Conservation (phyloP, 35 echinoderm and acorn worm species). For the Apostichopus californicus region DNA sequence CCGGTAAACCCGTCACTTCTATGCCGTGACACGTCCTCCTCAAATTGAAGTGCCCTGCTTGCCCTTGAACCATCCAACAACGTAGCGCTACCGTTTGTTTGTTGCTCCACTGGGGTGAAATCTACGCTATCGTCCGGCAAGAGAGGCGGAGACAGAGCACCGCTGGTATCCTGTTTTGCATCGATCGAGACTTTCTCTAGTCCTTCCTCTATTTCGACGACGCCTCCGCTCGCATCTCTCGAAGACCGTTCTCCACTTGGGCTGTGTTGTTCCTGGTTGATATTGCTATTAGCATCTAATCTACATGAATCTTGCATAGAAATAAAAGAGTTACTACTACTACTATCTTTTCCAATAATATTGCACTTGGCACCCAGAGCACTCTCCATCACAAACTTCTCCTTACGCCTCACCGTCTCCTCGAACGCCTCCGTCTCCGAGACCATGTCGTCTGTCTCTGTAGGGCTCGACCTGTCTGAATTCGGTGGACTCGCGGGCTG, state of each 20-base stretch:
- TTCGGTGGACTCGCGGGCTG: slow-evolving; percentile 62
- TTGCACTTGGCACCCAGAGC: slow-evolving; percentile 65
- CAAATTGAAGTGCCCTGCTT: slow-evolving; percentile 25
- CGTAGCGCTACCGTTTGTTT: neutral
- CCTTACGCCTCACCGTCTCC: slow-evolving; percentile 74
- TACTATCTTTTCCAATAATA: slow-evolving; percentile 46
- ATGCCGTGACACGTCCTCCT: neutral
- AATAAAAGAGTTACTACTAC: slow-evolving; percentile 51
- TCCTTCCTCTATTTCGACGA: slow-evolving; percentile 21
- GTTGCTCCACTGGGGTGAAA: slow-evolving; percentile 20
- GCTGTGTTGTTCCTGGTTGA: slow-evolving; percentile 30
- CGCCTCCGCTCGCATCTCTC: slow-evolving; percentile 11
- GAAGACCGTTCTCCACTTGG: neutral
- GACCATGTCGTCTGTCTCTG: slow-evolving; percentile 95
- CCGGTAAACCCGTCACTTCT: neutral
- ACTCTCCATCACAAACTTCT: slow-evolving; percentile 63
- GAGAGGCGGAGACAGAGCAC: neutral
- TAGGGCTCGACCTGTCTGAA: slow-evolving; percentile 64
- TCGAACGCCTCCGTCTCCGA: slow-evolving; percentile 87
- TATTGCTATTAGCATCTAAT: slow-evolving; percentile 62
- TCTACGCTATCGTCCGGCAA: neutral
- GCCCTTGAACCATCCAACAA: neutral
- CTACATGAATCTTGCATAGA: slow-evolving; percentile 63
- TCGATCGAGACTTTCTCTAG: neutral
- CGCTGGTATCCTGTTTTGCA: slow-evolving; percentile 5